A percentile compares a stretch with the other conserved stretches of the same genome.
These are phyloP conservation scores for Perognathus longimembris DNA, from an alignment of 2,113 vertebrate genomes.

Conservation along the genomic window DNA sequence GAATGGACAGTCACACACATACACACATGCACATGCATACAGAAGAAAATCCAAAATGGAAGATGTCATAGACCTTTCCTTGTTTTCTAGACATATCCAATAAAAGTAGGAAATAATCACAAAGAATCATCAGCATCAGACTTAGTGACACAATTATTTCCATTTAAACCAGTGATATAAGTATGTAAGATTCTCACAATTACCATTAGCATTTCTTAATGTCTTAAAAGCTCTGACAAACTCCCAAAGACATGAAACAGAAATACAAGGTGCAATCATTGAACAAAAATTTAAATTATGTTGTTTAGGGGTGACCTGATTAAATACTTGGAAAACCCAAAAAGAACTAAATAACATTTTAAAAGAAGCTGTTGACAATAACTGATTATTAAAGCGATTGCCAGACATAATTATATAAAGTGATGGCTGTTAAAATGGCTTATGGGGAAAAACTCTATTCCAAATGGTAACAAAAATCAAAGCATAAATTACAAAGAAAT, in stretches of 20 bases:
- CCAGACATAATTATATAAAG: background rate
- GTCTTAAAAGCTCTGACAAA: background rate
- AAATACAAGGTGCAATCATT: background rate
- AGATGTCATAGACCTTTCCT: background rate
- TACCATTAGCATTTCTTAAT: background rate
- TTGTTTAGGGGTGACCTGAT: background rate
- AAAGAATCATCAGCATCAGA: background rate
- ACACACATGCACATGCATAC: no score
- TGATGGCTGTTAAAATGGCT: background rate
- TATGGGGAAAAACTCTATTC: background rate
- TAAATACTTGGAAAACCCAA: conserved; percentile 31
- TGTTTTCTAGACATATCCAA: background rate
- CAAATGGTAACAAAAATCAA: background rate
- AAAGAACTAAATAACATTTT: conserved; percentile 14
- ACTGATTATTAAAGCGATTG: background rate
- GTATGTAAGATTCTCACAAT: background rate
- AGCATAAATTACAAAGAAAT: background rate
- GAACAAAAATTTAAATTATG: background rate
- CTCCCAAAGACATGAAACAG: background rate
- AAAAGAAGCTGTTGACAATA: background rate
- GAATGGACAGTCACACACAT: no score
- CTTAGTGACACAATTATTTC: background rate
- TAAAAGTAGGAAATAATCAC: background rate
- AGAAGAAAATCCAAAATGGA: background rate
- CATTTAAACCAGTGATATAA: conserved; percentile 26